Evolutionary conservation across 1,140 invertebrate species (phyloP).

Genomic region (Penaeus chinensis): DNA sequence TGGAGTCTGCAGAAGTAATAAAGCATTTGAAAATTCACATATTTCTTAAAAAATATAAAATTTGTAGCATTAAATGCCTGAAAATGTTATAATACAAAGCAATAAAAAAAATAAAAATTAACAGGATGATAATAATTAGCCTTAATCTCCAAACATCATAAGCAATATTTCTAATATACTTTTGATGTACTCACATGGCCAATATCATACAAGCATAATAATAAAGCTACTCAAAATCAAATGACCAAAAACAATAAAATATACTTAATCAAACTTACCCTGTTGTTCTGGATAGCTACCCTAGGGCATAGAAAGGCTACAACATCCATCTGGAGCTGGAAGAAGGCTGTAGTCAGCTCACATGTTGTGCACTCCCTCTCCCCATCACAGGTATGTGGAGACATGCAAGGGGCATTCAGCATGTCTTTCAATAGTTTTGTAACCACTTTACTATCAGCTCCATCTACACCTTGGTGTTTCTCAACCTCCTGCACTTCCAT

Average conservation of each 20-base stretch:
- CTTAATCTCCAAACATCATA: no score
- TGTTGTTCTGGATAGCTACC: conserved; percentile 71
- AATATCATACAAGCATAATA: no score
- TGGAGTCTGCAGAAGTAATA: no score
- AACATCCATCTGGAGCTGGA: conserved; percentile 86
- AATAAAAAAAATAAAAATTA: no score
- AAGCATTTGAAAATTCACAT: neutral
- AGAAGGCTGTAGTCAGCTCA: conserved; percentile 92
- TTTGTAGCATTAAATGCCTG: no score
- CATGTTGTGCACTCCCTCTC: conserved; percentile 86
- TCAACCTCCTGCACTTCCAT: conserved; percentile 94
- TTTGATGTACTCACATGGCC: no score
- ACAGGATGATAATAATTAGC: no score
- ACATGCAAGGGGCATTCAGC: conserved; percentile 81
- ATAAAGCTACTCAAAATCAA: neutral
- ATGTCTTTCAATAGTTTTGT: conserved; percentile 85
- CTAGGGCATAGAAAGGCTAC: conserved; percentile 82
- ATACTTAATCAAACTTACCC: conserved; percentile 24
- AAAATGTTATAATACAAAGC: no score
- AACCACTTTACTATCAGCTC: conserved; percentile 80
- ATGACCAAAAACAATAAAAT: conserved; percentile 20
- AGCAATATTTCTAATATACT: no score
- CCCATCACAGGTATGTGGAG: conserved; percentile 78
- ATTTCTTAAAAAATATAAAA: neutral
- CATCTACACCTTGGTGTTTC: conserved; percentile 83